Evolutionary conservation across 2,797 vertebrate species (phyloP).

Genomic region (Glossophaga mutica): DNA sequence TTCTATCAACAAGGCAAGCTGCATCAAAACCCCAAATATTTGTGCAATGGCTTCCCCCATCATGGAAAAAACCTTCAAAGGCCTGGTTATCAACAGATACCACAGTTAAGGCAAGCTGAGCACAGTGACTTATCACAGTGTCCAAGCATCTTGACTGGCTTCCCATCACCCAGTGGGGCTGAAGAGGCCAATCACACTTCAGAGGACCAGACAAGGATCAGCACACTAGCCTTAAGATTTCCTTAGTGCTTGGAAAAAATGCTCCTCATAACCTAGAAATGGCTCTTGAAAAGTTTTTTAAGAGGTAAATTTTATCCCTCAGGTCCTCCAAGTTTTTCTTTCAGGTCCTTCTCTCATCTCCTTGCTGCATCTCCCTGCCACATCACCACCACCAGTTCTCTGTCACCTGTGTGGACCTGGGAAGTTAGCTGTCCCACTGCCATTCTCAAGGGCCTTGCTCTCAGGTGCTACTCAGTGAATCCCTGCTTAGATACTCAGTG

Average conservation of each 20-base stretch:
- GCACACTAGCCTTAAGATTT: not conserved
- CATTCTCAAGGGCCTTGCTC: not conserved
- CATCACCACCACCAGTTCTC: fast-evolving
- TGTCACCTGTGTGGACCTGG: not conserved
- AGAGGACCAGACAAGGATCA: not conserved
- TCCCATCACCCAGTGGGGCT: not conserved
- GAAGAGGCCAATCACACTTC: not conserved
- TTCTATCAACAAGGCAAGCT: not conserved
- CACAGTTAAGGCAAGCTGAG: not conserved
- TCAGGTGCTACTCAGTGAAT: not conserved
- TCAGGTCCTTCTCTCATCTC: not conserved
- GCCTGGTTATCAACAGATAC: not conserved
- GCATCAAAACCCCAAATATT: not conserved
- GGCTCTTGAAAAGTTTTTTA: not conserved
- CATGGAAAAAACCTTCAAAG: not conserved
- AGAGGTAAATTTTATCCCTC: not conserved
- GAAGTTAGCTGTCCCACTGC: not conserved
- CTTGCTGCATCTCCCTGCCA: too few relatives aligned
- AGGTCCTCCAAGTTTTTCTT: not conserved
- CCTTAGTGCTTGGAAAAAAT: not conserved
- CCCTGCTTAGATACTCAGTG: not conserved
- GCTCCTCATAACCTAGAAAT: not conserved
- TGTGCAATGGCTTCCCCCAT: not conserved
- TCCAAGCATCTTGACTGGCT: not conserved
- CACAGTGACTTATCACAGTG: not conserved